Evolutionary conservation across 1,140 invertebrate species (phyloP), one percentile per base, ranked within the genome.

Genomic region (Cepaea nemoralis): DNA sequence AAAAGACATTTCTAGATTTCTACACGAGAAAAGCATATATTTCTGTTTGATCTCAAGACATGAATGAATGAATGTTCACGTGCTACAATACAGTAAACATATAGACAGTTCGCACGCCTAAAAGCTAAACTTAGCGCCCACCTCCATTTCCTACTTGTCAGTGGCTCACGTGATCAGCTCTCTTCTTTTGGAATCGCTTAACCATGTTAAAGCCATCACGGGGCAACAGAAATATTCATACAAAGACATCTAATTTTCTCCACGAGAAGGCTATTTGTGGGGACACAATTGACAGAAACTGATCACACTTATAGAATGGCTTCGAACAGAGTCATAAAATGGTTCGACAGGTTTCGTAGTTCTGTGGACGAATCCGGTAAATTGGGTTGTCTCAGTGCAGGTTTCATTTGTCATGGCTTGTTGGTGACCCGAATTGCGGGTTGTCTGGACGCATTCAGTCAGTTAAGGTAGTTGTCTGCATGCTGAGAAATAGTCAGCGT

Each of bases 311-410:
- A 63, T 63, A 63, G 59, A 63, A 63, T 63, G 59, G n/a, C 33
- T 63, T n/a, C n/a, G n/a, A n/a, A n/a, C n/a, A 1, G 33, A 63
- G 59, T 63, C 59, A 63, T 63, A 63, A 27, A 63, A 63, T 63
- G 59, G n/a, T 63, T 63, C 59, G 59, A 63, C 33, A 16, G 27
- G 59, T 27, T 31, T 63, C 27, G 27, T 63, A 31, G 59, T 63
- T 63, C 16, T 63, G 59, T 27, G 59, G 33, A 31, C n/a, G 59
- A 63, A 63, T 6, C n/a, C 27, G 59, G 3, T 31, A 63, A 63
- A 63, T 31, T 63, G 59, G 27, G n/a, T 27, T 63, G 59, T 63
- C 59, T 63, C 59, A 31, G 16, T 63, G 59, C 59, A 63, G 59
- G 59, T 63, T 63, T 27, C 27, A 63, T 63, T 63, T 24, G 27